phyloP scores from a whole-genome alignment of 2,888 invertebrate species.

The Hedychridium roseum region DNA sequence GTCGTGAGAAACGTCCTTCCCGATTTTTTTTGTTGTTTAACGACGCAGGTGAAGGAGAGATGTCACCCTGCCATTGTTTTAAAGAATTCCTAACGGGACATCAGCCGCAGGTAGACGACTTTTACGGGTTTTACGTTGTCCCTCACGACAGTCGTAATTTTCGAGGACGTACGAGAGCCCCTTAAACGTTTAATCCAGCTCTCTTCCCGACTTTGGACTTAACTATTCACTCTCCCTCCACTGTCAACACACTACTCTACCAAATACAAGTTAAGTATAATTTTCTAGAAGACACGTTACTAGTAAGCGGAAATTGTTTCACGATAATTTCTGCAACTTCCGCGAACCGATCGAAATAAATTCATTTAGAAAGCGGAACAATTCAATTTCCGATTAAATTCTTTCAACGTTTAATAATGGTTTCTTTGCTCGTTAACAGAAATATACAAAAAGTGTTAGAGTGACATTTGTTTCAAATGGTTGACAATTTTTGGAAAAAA shows the following conservation, averaged over 20 bases:
- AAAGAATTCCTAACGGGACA: constrained; percentile 55
- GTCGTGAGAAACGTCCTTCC: constrained; percentile 50
- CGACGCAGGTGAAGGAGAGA: constrained; percentile 39
- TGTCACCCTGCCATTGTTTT: constrained; percentile 59
- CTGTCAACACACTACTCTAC: background rate
- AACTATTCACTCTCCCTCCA: background rate
- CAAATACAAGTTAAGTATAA: too few species aligned
- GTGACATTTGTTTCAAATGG: too few species aligned
- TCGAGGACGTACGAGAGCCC: constrained; percentile 6
- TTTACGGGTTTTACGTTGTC: constrained; percentile 36
- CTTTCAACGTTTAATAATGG: too few species aligned
- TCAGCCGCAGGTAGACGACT: constrained; percentile 33
- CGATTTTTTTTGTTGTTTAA: constrained; percentile 20
- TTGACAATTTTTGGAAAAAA: too few species aligned
- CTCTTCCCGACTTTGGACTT: constrained; percentile 1
- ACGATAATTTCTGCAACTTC: too few species aligned
- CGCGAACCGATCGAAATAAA: too few species aligned
- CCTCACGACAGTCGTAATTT: constrained; percentile 30
- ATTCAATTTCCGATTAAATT: too few species aligned
- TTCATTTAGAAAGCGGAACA: too few species aligned
- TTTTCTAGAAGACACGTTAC: too few species aligned
- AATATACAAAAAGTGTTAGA: too few species aligned
- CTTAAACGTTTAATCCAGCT: constrained; percentile 22
- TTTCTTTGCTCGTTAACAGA: too few species aligned
- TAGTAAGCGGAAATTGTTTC: too few species aligned